phyloP scores from a whole-genome alignment of 2,888 invertebrate species.

The Amphimallon solstitiale region DNA sequence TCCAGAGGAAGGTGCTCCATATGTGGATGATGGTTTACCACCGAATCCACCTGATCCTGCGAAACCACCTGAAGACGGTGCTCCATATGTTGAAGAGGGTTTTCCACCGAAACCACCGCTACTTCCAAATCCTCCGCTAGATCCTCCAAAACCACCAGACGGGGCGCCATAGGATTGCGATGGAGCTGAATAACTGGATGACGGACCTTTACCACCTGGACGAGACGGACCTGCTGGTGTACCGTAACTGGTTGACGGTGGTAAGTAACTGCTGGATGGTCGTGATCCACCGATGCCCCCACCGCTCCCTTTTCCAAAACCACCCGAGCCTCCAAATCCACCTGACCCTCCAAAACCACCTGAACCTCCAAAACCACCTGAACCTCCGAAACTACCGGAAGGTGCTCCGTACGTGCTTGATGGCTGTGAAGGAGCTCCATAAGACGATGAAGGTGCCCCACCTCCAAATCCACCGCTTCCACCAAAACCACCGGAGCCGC shows the following conservation, averaged over 20 bases:
- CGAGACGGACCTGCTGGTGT: conserved; percentile 55
- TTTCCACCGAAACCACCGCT: conserved; percentile 47
- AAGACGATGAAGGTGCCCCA: conserved; percentile 53
- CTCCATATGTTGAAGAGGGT: conserved; percentile 52
- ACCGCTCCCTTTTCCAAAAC: conserved; percentile 59
- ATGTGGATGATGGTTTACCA: conserved; percentile 54
- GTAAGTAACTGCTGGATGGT: conserved; percentile 67
- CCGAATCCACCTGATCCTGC: conserved; percentile 53
- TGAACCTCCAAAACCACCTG: conserved; percentile 40
- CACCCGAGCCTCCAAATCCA: conserved; percentile 42
- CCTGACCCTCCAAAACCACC: too few relatives aligned
- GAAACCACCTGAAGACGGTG: conserved; percentile 47
- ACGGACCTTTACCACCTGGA: conserved; percentile 20
- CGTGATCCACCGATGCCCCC: conserved; percentile 38
- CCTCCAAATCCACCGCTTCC: conserved; percentile 55
- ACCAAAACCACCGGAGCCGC: conserved; percentile 46
- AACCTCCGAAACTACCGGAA: conserved; percentile 58
- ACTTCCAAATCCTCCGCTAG: conserved; percentile 55
- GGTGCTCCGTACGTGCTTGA: conserved; percentile 63
- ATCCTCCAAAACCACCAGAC: conserved; percentile 40
- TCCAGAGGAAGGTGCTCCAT: conserved; percentile 51
- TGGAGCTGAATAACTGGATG: conserved; percentile 51
- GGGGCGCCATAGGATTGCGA: conserved; percentile 60
- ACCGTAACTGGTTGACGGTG: conserved; percentile 67
- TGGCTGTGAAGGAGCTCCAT: conserved; percentile 58